Evolutionary conservation across 2,888 invertebrate genomes (phyloP).

Genomic region (Agrochola litura): DNA sequence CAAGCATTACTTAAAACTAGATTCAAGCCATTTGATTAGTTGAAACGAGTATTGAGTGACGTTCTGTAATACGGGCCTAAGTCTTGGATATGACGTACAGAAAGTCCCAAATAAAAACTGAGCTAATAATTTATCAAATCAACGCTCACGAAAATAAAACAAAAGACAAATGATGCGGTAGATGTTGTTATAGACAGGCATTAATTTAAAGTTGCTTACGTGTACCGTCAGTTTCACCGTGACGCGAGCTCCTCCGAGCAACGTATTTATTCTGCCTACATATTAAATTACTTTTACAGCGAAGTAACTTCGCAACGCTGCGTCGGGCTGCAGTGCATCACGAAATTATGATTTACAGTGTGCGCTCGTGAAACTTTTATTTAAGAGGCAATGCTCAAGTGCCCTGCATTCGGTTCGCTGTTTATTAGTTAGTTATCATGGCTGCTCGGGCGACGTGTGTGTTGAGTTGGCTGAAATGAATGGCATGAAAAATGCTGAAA

Average conservation of each 20-base stretch:
- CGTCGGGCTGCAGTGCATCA: constrained; percentile 67
- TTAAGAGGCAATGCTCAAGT: constrained; percentile 64
- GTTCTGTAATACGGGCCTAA: too few relatives aligned
- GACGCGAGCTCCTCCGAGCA: constrained; percentile 42
- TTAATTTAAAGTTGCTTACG: constrained; percentile 49
- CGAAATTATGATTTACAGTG: constrained; percentile 72
- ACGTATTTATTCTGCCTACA: constrained; percentile 67
- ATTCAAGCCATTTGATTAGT: too few relatives aligned
- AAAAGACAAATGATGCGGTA: constrained; percentile 13
- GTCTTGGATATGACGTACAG: too few relatives aligned
- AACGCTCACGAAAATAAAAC: neutral
- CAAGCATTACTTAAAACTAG: too few relatives aligned
- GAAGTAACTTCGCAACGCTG: constrained; percentile 66
- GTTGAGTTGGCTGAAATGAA: neutral
- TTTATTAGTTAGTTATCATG: constrained; percentile 52
- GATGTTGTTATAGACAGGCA: constrained; percentile 29
- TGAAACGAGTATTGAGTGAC: too few relatives aligned
- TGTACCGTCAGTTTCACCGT: constrained; percentile 33
- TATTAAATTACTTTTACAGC: constrained; percentile 73
- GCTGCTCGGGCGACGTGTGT: neutral
- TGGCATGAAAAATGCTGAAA: neutral
- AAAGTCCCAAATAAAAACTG: neutral
- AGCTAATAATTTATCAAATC: neutral
- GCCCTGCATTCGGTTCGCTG: constrained; percentile 44
- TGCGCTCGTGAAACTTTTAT: constrained; percentile 68